Evolutionary conservation across 2,888 invertebrate species (phyloP).

Genomic region (Ochropleura plecta): DNA sequence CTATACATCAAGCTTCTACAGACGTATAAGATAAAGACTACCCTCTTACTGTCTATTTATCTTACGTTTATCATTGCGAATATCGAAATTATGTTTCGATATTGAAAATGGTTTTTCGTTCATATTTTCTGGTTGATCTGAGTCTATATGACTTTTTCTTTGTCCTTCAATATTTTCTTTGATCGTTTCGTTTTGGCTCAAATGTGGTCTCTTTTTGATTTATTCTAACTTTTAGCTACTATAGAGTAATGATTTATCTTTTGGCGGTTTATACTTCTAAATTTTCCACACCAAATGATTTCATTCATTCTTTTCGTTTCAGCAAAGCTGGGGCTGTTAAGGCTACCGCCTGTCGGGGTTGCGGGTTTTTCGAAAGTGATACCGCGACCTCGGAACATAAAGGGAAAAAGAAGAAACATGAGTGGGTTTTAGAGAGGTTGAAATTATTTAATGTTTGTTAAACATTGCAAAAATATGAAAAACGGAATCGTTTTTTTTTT

Average conservation of each 20-base stretch:
- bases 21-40: constrained; percentile 32
- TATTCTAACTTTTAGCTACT: background rate
- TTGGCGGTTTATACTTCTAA: background rate
- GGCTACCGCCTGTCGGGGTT: too few relatives aligned
- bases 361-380: too few relatives aligned
- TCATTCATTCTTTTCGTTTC: background rate
- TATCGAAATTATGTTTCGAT: constrained; percentile 48
- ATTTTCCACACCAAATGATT: background rate
- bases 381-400: too few relatives aligned
- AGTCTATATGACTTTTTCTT: constrained; percentile 1
- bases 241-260: background rate
- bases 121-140: background rate
- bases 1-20: constrained; percentile 58
- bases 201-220: background rate
- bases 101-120: constrained; percentile 16
- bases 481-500: too few relatives aligned
- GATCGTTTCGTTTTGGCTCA: background rate
- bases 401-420: too few relatives aligned
- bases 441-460: too few relatives aligned
- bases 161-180: background rate
- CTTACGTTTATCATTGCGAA: constrained; percentile 43
- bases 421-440: too few relatives aligned
- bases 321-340: too few relatives aligned
- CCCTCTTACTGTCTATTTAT: constrained; percentile 45
- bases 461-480: too few relatives aligned